These are phyloP conservation scores for Cyanoramphus novaezelandiae DNA, from an alignment of 2,113 vertebrate species.

Conservation along the genomic window DNA sequence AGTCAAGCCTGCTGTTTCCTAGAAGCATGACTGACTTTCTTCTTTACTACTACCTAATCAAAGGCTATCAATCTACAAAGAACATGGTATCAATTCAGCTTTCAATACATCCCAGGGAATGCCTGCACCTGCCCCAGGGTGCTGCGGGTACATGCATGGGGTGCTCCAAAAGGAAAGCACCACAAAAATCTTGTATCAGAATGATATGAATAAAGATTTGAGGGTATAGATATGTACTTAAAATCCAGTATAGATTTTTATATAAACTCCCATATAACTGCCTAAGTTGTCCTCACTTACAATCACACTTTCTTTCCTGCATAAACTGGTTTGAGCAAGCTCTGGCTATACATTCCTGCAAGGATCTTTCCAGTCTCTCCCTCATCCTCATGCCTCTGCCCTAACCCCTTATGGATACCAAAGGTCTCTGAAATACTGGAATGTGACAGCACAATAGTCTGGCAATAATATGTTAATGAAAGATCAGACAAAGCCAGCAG, in stretches of 20 bases:
- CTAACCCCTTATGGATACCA: background rate
- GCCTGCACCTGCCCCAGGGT: fast-evolving
- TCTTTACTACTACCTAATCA: background rate
- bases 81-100: too few relatives aligned
- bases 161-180: background rate
- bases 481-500: background rate
- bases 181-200: background rate
- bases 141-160: background rate
- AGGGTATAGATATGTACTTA: background rate
- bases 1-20: background rate
- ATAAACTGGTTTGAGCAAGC: background rate
- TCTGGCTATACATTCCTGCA: too few relatives aligned
- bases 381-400: background rate
- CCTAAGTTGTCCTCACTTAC: background rate
- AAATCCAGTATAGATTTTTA: too few relatives aligned
- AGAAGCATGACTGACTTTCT: background rate
- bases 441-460: background rate
- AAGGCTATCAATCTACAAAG: too few relatives aligned
- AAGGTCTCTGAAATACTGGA: too few relatives aligned
- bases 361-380: background rate
- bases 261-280: too few relatives aligned
- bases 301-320: too few relatives aligned
- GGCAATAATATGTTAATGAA: background rate
- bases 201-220: background rate
- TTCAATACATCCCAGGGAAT: background rate